Percentiles rank a stretch among this genome's conserved stretches.
These are phyloP conservation scores for Drosophila hamatofila DNA, from an alignment of 2,888 invertebrate species.

Conservation along the genomic window DNA sequence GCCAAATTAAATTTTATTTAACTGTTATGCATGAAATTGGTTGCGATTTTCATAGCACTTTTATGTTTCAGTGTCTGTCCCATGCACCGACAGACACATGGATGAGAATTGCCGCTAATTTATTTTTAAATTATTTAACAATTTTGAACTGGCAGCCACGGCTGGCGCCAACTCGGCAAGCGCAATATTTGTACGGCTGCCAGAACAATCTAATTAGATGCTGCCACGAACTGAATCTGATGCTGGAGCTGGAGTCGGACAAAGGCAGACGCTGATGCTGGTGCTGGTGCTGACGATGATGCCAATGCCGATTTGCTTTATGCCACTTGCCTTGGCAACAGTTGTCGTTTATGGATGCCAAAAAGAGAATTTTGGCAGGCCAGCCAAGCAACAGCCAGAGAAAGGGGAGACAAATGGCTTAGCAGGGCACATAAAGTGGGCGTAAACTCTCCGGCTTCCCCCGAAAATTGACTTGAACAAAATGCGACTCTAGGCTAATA, in stretches of 20 bases:
- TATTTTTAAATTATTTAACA: slow-evolving; percentile 79
- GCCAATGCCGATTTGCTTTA: slow-evolving; percentile 73
- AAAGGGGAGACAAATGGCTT: slow-evolving; percentile 25
- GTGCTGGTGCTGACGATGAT: slow-evolving; percentile 41
- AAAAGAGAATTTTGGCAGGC: slow-evolving; percentile 71
- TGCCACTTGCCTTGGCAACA: slow-evolving; percentile 75
- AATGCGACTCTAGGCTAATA: slow-evolving; percentile 59
- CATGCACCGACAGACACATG: slow-evolving; percentile 18
- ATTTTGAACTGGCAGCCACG: slow-evolving; percentile 58
- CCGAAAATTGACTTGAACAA: slow-evolving; percentile 41
- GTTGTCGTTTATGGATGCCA: slow-evolving; percentile 74
- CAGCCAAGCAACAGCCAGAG: slow-evolving; percentile 9
- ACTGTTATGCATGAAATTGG: slow-evolving; percentile 73
- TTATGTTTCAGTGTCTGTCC: slow-evolving; percentile 41
- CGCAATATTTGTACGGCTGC: slow-evolving; percentile 42
- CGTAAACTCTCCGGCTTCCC: slow-evolving; percentile 8
- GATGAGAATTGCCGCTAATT: slow-evolving; percentile 67
- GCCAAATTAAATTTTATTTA: slow-evolving; percentile 79
- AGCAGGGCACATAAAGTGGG: not conserved
- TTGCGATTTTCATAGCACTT: slow-evolving; percentile 60
- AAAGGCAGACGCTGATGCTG: slow-evolving; percentile 6
- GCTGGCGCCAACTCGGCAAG: slow-evolving; percentile 39
- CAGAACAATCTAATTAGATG: slow-evolving; percentile 73
- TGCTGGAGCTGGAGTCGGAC: slow-evolving; percentile 9
- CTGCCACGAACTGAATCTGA: slow-evolving; percentile 23